These are phyloP conservation scores for Labeo catla DNA, from an alignment of 2,113 vertebrate species.

Conservation along the genomic window DNA sequence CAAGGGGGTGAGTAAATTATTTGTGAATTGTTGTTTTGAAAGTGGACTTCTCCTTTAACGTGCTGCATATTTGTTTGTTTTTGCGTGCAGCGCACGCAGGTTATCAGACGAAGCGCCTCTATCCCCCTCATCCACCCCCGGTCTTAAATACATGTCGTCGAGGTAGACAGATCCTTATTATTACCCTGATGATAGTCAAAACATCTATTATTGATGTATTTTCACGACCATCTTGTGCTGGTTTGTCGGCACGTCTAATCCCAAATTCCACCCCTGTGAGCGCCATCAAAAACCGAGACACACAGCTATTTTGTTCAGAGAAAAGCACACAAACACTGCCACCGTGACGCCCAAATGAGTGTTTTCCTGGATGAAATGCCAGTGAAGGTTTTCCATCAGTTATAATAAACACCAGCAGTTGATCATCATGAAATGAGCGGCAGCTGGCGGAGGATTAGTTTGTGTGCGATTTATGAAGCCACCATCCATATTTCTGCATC, in stretches of 20 bases:
- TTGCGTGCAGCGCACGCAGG: neutral
- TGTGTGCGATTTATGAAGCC: neutral
- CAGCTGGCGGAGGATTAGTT: neutral
- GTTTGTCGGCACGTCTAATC: conserved; percentile 20
- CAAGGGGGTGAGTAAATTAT: no score
- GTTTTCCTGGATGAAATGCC: conserved; percentile 1
- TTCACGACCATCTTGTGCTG: conserved; percentile 44
- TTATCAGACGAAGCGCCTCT: neutral
- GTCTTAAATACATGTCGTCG: conserved; percentile 3
- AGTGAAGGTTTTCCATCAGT: conserved; percentile 9
- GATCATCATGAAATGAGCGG: neutral
- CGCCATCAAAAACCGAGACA: conserved; percentile 45
- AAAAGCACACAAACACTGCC: conserved; percentile 17
- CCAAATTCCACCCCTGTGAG: neutral
- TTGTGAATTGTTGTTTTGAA: no score
- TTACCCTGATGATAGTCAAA: conserved; percentile 46
- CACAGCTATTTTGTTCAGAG: conserved; percentile 32
- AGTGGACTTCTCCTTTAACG: neutral
- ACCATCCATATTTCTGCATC: neutral
- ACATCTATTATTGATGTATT: conserved; percentile 61
- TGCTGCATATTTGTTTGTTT: neutral
- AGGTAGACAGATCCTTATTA: conserved; percentile 21
- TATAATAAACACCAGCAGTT: neutral
- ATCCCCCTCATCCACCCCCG: neutral
- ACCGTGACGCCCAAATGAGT: conserved; percentile 10